Evolutionary conservation across 2,888 invertebrate genomes (phyloP), one percentile per base, ranked within the genome.

Genomic region (Philereme transversata): DNA sequence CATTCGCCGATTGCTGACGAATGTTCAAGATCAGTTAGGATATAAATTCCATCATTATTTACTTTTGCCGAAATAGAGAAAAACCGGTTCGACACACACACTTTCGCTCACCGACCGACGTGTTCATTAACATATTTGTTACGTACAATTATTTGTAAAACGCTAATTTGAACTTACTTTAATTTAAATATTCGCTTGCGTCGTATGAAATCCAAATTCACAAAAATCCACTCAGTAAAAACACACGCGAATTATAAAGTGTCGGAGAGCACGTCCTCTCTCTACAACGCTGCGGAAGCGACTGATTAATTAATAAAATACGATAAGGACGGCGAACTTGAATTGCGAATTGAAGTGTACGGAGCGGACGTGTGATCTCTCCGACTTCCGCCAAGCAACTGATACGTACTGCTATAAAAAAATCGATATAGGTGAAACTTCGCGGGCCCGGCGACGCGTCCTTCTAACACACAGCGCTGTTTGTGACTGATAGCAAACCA

Each of bases 401-500:
- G 73, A 73, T 64, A 68, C 50, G 54, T 57, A 44, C 11, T 35
- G 48, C 51, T 45, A 57, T 48, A 53, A 40, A 40, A 57, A 46
- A 9, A 50, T 41, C 5, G 43, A 50, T 49, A 45, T 38, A 59
- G 5, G 35, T 47, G 10, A 57, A 51, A 48, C 11, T 57, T 57
- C 40, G 10, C 35, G 10, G 22, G 10, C 10, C 44, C 34, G 11
- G 22, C 47, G 48, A 57, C 49, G 44, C 66, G 64, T 60, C 64
- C 57, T 35, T 4, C 35, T 48, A 44, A 6, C 47, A 5, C 3
- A 43, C 50, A 43, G 54, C 53, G 43, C 43, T 60, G 69, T 69
- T 69, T 68, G 64, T 71, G 69, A 83, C 82, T 82, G 81, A 77
- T 75, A 71, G 47, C 62, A 60, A 69, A 10, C 62, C 68, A 62